Conservation (phyloP, 2,113 vertebrate genomes). For the Scatophagus argus region DNA sequence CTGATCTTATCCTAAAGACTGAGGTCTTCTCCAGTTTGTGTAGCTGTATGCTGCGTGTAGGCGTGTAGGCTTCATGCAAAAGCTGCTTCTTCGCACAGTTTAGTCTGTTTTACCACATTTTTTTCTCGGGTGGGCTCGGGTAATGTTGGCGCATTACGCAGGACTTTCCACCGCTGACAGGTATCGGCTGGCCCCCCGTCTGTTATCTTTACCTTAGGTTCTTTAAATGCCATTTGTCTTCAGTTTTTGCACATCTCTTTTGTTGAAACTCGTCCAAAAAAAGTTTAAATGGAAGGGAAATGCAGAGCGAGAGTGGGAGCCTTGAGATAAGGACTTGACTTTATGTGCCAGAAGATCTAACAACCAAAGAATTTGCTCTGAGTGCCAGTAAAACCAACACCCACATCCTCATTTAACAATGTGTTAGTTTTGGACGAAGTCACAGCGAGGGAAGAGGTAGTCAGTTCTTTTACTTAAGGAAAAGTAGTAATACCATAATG, state of each 20-base stretch:
- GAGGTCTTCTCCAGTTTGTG: neutral
- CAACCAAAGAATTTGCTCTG: slow-evolving; percentile 55
- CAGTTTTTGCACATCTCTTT: neutral
- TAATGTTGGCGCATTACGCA: slow-evolving; percentile 1
- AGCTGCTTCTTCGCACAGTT: neutral
- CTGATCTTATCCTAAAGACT: too few species aligned
- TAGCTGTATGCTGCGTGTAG: accelerated
- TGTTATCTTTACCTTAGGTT: neutral
- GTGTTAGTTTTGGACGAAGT: slow-evolving; percentile 16
- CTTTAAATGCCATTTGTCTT: neutral
- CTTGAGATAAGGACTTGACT: slow-evolving; percentile 17
- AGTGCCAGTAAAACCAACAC: slow-evolving; percentile 68
- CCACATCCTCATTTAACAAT: slow-evolving; percentile 44
- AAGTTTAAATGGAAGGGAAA: neutral
- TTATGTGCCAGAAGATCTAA: slow-evolving; percentile 30
- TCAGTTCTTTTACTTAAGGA: neutral
- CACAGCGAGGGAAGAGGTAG: neutral
- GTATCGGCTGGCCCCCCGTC: neutral
- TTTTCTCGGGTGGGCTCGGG: slow-evolving; percentile 1
- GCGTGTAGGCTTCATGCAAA: neutral
- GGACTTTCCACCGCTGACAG: neutral
- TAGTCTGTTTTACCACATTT: neutral
- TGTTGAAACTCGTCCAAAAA: neutral
- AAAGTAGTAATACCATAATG: neutral
- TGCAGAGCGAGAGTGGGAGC: neutral